phyloP scores from a whole-genome alignment of 2,113 vertebrate genomes.

The Marcusenius ussheri region DNA sequence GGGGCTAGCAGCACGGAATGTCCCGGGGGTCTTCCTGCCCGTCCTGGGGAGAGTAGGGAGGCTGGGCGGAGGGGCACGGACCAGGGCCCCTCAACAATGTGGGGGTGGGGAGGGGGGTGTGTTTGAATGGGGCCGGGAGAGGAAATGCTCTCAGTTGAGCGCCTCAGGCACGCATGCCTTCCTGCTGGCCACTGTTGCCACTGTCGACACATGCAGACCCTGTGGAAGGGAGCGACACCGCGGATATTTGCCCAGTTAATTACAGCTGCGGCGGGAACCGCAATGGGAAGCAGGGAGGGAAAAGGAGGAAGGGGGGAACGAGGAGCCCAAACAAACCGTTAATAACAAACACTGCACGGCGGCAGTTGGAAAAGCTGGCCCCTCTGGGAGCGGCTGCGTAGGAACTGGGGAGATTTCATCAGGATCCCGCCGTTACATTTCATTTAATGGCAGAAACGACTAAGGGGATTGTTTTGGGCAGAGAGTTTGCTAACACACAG shows the following conservation, averaged over 20 bases:
- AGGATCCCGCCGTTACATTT: not conserved
- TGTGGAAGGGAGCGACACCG: not conserved
- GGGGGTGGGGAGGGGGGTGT: conserved; percentile 42
- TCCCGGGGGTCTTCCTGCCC: conserved; percentile 64
- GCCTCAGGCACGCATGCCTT: conserved; percentile 79
- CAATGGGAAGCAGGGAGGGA: not conserved
- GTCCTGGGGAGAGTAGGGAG: conserved; percentile 69
- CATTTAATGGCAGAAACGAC: not conserved
- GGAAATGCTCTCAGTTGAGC: conserved; percentile 65
- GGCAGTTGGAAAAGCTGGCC: not conserved
- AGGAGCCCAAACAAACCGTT: not conserved
- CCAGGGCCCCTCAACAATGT: conserved; percentile 76
- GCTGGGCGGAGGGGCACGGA: conserved; percentile 68
- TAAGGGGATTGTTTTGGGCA: not conserved
- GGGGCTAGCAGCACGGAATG: conserved; percentile 87
- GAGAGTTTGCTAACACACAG: not conserved
- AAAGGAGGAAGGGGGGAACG: not conserved
- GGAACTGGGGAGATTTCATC: not conserved
- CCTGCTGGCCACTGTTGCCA: conserved; percentile 72
- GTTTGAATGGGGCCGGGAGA: conserved; percentile 45
- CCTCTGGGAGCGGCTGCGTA: not conserved
- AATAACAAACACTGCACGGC: not conserved
- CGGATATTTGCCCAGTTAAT: conserved; percentile 15
- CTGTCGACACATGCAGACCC: not conserved
- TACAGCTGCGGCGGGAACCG: not conserved